Percentiles rank a stretch among this genome's conserved stretches.
Evolutionary conservation across 2,888 invertebrate species (phyloP).

Genomic region (Trissonchulus latispiculum): DNA sequence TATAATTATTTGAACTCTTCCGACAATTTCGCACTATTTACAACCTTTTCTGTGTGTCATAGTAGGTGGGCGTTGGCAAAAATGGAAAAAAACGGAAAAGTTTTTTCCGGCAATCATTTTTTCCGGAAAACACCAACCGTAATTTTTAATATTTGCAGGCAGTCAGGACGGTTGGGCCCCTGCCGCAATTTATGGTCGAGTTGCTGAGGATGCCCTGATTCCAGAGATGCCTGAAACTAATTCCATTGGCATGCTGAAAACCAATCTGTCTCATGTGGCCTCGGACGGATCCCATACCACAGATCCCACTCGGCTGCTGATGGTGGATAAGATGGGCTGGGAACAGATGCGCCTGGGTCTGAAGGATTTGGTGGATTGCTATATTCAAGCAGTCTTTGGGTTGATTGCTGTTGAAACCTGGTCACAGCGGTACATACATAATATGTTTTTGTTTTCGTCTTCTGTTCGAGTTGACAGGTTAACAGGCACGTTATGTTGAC

Average conservation of each 20-base stretch:
- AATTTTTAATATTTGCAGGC: no score
- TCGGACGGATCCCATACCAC: constrained; percentile 26
- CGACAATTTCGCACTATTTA: no score
- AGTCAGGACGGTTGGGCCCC: constrained; percentile 3
- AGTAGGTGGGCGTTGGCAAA: no score
- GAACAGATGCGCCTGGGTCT: constrained; percentile 18
- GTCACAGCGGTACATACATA: not conserved
- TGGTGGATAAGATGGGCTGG: constrained; percentile 34
- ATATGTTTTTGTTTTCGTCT: not conserved
- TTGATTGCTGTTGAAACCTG: not conserved
- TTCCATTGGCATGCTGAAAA: constrained; percentile 7
- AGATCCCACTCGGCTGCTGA: constrained; percentile 33
- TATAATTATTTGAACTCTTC: no score
- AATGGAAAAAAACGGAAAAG: no score
- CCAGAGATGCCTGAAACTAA: not conserved
- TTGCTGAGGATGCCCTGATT: constrained; percentile 4
- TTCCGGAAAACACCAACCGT: no score
- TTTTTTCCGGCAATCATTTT: no score
- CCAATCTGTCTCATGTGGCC: constrained; percentile 10
- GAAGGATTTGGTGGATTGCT: constrained; percentile 14
- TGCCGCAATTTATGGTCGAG: constrained; percentile 7
- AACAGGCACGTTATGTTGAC: no score
- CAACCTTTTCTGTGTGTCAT: no score
- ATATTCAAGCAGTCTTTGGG: constrained; percentile 9
- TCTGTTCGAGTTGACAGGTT: no score